Evolutionary conservation across 2,888 invertebrate species (phyloP), one percentile per base, ranked within the genome.

Genomic region (Hoplodrina ambigua): DNA sequence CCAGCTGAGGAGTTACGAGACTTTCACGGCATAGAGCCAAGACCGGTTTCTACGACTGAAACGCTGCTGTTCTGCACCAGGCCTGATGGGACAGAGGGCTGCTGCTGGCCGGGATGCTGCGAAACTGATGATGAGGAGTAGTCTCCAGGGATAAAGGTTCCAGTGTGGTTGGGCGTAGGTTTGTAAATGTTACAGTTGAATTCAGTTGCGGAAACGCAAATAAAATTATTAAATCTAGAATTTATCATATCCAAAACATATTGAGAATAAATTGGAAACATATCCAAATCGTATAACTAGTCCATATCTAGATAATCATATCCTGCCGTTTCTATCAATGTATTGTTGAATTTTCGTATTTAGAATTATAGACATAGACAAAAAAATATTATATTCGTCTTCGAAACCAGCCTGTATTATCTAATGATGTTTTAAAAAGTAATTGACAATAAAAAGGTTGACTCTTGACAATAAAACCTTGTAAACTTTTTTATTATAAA

Each of bases 1-100:
- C 99, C 99, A 0, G 98, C 98, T 0, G 97, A 97, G 44, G 99
- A 99, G 87, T 96, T 99, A 1, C 97, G 98, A 80, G 98, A 99
- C 89, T 98, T 98, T 91, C 98, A 99, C 89, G 98, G 98, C 69
- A 98, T 99, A 80, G 97, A 98, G 86, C 98, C 98, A 0, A 87
- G 95, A 13, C 90, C 95, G 0, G 98, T 98, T 0, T 97, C 98
- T 0, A 94, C 97, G 3, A 96, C 97, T 11, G 98, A 98, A 92
- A 97, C 97, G 8, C 89, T 97, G 57, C 93, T 99, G 19, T 98
- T 99, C 94, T 98, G 98, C 90, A 98, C 98, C 85, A 96, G 97
- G 81, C 97, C 97, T 67, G 98, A 98, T 84, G 98, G 98, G 15
- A 96, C 97, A 37, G 98, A 98, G 92, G 97, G 98, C 0, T 96